Conservation (phyloP, 92 coral and sea anemone genomes). For the Actinostola sp. region DNA sequence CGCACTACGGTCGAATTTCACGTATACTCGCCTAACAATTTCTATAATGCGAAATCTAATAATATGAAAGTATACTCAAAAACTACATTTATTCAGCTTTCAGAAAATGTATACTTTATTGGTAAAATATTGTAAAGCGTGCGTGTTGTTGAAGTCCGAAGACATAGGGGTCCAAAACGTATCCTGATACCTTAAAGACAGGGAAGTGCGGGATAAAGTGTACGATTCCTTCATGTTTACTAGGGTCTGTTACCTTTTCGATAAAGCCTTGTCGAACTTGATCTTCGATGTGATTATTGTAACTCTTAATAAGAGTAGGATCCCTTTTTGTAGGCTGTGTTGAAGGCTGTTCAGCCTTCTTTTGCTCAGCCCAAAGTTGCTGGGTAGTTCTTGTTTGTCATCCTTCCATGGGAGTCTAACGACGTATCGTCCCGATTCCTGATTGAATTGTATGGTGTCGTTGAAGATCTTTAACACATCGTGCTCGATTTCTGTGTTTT, state of each 20-base stretch:
- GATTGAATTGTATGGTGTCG: slow-evolving; percentile 27
- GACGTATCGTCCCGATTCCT: slow-evolving; percentile 19
- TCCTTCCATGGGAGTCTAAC: slow-evolving; percentile 31
- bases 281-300: slow-evolving; percentile 5
- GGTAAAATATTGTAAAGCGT: too few species aligned
- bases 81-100: too few species aligned
- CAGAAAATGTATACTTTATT: too few species aligned
- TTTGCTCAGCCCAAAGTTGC: slow-evolving; percentile 6
- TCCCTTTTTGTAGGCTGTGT: not conserved
- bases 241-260: slow-evolving; percentile 7
- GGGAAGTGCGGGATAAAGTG: slow-evolving; percentile 36
- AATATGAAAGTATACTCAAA: too few species aligned
- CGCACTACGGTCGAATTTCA: too few species aligned
- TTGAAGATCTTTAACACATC: slow-evolving; percentile 7
- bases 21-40: too few species aligned
- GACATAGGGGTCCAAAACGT: too few species aligned
- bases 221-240: slow-evolving; percentile 14
- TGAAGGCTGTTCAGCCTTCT: not conserved
- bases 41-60: too few species aligned
- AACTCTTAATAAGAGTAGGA: slow-evolving; percentile 1
- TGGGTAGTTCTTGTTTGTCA: slow-evolving; percentile 26
- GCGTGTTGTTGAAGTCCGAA: too few species aligned
- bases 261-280: slow-evolving; percentile 20
- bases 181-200: too few species aligned
- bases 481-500: not conserved